Evolutionary conservation across 1,140 invertebrate species (phyloP).

Genomic region (Phthorimaea operculella): DNA sequence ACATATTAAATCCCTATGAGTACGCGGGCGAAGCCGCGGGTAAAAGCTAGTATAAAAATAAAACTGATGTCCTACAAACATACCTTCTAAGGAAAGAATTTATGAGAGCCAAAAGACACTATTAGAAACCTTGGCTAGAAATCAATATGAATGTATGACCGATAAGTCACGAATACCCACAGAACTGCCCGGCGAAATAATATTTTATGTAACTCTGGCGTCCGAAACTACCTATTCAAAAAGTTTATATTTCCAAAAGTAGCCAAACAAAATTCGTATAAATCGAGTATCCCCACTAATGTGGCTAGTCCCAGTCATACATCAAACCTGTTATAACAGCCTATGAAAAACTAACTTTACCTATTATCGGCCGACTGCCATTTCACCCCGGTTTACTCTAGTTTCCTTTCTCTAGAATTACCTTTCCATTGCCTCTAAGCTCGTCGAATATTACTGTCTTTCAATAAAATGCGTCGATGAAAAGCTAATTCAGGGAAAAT

Average conservation of each 20-base stretch:
- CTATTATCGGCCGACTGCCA: conserved; percentile 26
- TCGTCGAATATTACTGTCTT: background rate
- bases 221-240: conserved; percentile 2
- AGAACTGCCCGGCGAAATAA: background rate
- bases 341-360: conserved; percentile 42
- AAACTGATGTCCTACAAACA: no score
- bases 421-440: background rate
- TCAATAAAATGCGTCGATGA: background rate
- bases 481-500: background rate
- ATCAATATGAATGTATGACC: no score
- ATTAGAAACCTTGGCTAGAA: no score
- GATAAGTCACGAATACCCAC: background rate
- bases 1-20: no score
- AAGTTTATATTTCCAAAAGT: conserved; percentile 4
- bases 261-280: conserved; percentile 6
- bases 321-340: conserved; percentile 32
- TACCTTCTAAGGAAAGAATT: no score
- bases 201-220: background rate
- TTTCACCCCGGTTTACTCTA: background rate
- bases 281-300: conserved; percentile 16
- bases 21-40: no score
- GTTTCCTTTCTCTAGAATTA: background rate
- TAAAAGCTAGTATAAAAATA: no score
- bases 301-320: conserved; percentile 25
- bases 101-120: no score